Conservation (phyloP, 1,140 invertebrate species). For the Gryon sp. region DNA sequence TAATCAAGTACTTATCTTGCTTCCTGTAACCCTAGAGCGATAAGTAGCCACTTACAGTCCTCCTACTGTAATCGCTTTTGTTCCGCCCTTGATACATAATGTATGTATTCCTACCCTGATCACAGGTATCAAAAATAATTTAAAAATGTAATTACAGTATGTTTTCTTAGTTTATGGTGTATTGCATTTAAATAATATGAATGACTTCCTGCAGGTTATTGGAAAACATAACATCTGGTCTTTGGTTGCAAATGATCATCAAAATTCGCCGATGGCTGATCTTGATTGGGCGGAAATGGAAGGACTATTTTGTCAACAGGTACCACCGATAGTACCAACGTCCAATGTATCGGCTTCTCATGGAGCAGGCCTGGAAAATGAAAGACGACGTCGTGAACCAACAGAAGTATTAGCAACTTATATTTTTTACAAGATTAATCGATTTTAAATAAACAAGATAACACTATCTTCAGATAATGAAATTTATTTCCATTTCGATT, state of each 20-base stretch:
- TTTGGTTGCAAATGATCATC: conserved; percentile 90
- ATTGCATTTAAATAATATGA: no score
- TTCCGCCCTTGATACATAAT: no score
- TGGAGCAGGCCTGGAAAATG: conserved; percentile 77
- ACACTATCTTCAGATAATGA: neutral
- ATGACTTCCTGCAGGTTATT: conserved; percentile 84
- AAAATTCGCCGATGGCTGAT: conserved; percentile 88
- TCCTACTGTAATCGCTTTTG: no score
- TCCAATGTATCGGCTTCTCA: conserved; percentile 80
- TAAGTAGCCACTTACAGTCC: no score
- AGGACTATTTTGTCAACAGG: conserved; percentile 93
- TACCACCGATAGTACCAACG: conserved; percentile 80
- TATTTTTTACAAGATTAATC: conserved; percentile 1
- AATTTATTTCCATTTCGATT: conserved; percentile 18
- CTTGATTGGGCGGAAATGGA: conserved; percentile 96
- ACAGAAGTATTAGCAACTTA: conserved; percentile 81
- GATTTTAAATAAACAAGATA: neutral
- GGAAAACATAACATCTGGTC: conserved; percentile 96
- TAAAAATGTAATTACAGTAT: no score
- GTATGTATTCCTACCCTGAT: no score
- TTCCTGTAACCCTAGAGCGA: no score
- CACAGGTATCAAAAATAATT: no score
- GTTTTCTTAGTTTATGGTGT: no score
- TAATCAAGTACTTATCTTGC: no score
- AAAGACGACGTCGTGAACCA: conserved; percentile 84